Evolutionary conservation across 2,113 vertebrate genomes (phyloP), one percentile per base, ranked within the genome.

Genomic region (Thalassarche chlororhynchos): DNA sequence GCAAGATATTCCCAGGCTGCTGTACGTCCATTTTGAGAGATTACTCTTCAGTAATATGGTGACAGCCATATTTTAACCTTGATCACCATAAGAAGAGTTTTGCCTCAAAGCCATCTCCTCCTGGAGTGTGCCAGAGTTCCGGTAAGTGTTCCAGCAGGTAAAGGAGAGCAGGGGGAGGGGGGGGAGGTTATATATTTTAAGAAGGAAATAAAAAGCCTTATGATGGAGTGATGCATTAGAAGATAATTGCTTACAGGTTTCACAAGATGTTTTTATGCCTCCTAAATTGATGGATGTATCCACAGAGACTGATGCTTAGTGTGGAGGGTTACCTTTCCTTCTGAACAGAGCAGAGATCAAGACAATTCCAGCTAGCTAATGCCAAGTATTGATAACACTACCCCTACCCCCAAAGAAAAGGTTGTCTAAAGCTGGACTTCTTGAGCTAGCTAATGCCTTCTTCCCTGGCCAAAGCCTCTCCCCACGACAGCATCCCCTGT

Each of bases 261-360:
- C 91, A 58, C 69, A 64, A 91, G 69, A 65, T 95, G 69, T 87
- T 94, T 96, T 94, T 92, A 87, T 85, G 58, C 42, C 77, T 96
- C 77, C 74, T 84, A 72, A 93, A 78, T 54, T 95, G 91, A 94
- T 54, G 65, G 61, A 84, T 87, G 52, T 65, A 72, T 89, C 84
- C 70, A 49, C 74, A 82, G 92, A 90, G 80, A 52, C 69, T 65
- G 70, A 75, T 79, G 52, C 29, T 87, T 57, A 79, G 62, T 34
- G 62, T 34, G 40, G 46, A 87, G 28, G 34, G 84, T 79, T 95
- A 69, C 42, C 58, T 88, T 71, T 65, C 81, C 19, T 89, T 92
- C 89, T 57, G 62, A 78, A 71, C 10, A 82, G 62, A 84, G 69
- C 60, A 79, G 46, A 96, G 36, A 52, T 86, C 77, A 60, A 93